Conservation (phyloP, 2,797 vertebrate genomes). For the Falco naumanni region DNA sequence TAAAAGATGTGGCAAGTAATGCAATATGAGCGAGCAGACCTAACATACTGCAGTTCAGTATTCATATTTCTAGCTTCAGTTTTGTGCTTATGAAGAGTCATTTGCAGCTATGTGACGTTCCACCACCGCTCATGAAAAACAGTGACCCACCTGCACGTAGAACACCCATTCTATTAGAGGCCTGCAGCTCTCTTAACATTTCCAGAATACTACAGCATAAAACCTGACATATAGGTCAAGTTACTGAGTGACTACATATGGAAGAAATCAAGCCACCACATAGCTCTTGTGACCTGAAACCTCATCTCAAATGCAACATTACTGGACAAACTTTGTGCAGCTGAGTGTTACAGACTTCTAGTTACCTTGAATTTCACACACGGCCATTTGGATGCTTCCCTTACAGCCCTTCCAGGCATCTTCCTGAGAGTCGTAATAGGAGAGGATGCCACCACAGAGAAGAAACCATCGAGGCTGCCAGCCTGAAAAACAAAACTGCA, state of each 20-base stretch:
- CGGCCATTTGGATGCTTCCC: conserved; percentile 97
- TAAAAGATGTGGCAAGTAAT: neutral
- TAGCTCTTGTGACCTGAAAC: neutral
- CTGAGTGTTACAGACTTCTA: neutral
- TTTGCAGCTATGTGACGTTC: neutral
- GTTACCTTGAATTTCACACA: conserved; percentile 99
- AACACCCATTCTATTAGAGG: neutral
- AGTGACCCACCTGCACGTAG: neutral
- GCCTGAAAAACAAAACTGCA: conserved; percentile 78
- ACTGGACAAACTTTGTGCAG: neutral
- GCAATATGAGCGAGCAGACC: neutral
- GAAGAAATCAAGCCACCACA: neutral
- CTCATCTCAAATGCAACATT: neutral
- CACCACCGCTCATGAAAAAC: neutral
- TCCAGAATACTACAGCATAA: neutral
- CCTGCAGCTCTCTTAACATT: neutral
- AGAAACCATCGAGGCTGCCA: conserved; percentile 99
- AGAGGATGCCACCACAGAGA: conserved; percentile 93
- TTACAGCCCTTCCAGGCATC: conserved; percentile 99
- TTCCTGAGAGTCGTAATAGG: conserved; percentile 97
- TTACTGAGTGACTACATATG: neutral
- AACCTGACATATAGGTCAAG: neutral
- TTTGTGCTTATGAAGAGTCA: neutral
- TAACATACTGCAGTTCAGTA: neutral
- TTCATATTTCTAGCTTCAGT: neutral